phyloP scores from a whole-genome alignment of 2,888 invertebrate genomes.

The Cantharis flavilabris region DNA sequence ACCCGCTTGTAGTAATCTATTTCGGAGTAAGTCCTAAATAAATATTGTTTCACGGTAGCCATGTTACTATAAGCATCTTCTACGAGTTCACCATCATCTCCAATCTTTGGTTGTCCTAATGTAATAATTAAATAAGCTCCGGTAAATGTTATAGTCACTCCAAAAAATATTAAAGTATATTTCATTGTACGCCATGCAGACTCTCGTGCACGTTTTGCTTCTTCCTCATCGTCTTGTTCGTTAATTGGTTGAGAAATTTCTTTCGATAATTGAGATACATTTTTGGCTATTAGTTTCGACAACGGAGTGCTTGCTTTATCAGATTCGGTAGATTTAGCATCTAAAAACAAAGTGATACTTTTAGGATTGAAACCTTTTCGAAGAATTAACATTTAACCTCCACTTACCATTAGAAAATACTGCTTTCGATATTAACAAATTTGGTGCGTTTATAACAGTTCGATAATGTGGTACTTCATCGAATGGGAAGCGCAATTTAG shows the following conservation, averaged over 20 bases:
- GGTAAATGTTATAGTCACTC: slow-evolving; percentile 63
- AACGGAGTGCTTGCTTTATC: slow-evolving; percentile 28
- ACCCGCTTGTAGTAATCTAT: slow-evolving; percentile 47
- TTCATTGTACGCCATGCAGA: slow-evolving; percentile 47
- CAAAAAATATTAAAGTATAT: slow-evolving; percentile 56
- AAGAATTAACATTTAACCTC: background rate
- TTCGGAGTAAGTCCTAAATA: slow-evolving; percentile 62
- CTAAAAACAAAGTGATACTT: slow-evolving; percentile 13
- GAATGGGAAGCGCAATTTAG: slow-evolving; percentile 1
- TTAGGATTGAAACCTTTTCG: background rate
- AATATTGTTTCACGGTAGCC: slow-evolving; percentile 72
- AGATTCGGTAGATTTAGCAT: slow-evolving; percentile 18
- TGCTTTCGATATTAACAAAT: slow-evolving; percentile 18
- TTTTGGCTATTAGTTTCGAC: slow-evolving; percentile 32
- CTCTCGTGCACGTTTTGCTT: slow-evolving; percentile 36
- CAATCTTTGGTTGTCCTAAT: slow-evolving; percentile 75
- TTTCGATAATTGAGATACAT: slow-evolving; percentile 22
- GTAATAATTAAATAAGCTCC: slow-evolving; percentile 67
- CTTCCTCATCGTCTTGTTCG: slow-evolving; percentile 34
- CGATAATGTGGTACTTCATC: slow-evolving; percentile 9
- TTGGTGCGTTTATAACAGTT: slow-evolving; percentile 24
- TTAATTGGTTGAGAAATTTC: slow-evolving; percentile 22
- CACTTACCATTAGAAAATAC: slow-evolving; percentile 35
- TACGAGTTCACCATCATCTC: slow-evolving; percentile 72
- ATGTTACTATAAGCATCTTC: slow-evolving; percentile 75